Conservation (phyloP, 2,113 vertebrate species). For the Nicator chloris region DNA sequence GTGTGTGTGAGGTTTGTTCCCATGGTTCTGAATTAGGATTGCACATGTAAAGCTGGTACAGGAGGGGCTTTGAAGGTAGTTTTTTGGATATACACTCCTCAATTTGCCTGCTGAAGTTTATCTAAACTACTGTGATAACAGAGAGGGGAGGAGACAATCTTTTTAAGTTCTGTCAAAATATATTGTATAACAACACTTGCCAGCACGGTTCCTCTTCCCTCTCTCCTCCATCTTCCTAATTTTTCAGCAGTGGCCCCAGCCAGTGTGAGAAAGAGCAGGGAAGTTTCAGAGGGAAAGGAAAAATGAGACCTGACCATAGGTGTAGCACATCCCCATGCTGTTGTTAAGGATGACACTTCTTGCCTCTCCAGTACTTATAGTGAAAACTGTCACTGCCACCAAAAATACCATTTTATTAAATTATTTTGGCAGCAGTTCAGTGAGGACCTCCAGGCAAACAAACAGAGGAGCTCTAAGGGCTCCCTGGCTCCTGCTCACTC, state of each 20-base stretch:
- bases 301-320: not conserved
- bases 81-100: not conserved
- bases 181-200: not conserved
- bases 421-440: not conserved
- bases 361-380: not conserved
- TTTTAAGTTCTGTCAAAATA: not conserved
- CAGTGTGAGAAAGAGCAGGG: not conserved
- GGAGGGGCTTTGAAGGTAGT: not conserved
- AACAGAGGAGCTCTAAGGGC: not conserved
- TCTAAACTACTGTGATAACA: not conserved
- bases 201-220: not conserved
- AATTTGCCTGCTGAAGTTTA: not conserved
- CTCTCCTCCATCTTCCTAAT: not conserved
- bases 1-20: not conserved
- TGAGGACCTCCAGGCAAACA: not conserved
- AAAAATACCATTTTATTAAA: not conserved
- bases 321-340: too few species aligned
- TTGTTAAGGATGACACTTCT: not conserved
- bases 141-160: not conserved
- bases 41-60: not conserved
- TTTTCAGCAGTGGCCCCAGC: not conserved
- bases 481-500: not conserved
- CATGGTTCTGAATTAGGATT: not conserved
- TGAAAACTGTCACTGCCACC: not conserved
- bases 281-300: not conserved